Conservation (phyloP, 2,888 invertebrate genomes). For the Ceramica pisi region DNA sequence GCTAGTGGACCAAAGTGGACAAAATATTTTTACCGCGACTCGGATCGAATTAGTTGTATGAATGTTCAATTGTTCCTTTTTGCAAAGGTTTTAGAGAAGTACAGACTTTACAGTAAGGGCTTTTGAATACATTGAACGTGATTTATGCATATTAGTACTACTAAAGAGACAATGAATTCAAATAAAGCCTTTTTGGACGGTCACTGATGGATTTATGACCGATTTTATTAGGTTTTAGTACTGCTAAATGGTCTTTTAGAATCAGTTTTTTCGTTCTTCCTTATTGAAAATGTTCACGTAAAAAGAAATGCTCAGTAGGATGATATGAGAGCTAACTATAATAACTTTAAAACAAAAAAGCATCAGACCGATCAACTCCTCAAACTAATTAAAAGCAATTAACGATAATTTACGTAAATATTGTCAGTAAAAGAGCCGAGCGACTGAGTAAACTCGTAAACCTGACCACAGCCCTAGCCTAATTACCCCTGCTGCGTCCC, state of each 20-base stretch:
- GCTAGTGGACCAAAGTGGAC: conserved; percentile 78
- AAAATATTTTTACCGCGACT: conserved; percentile 88
- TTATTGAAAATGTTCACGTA: not conserved
- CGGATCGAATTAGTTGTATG: conserved; percentile 83
- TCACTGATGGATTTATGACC: conserved; percentile 52
- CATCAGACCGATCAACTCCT: conserved; percentile 42
- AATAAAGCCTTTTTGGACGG: conserved; percentile 43
- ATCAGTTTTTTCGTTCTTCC: not conserved
- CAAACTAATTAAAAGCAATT: conserved; percentile 72
- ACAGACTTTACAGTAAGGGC: too few relatives aligned
- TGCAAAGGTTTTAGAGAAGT: conserved; percentile 36
- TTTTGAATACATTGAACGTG: conserved; percentile 30
- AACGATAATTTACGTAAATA: conserved; percentile 70
- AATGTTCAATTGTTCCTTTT: conserved; percentile 63
- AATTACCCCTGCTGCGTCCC: conserved; percentile 78
- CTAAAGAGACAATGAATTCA: conserved; percentile 46
- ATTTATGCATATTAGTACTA: conserved; percentile 62
- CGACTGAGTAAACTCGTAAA: conserved; percentile 72
- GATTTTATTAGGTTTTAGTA: conserved; percentile 13
- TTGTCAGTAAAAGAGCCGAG: conserved; percentile 56
- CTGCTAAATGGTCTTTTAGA: not conserved
- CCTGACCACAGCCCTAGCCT: conserved; percentile 77
- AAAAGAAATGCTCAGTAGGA: not conserved
- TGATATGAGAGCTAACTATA: too few relatives aligned
- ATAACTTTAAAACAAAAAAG: conserved; percentile 12